A percentile compares a stretch with the other conserved stretches of the same genome.
These are phyloP conservation scores for Trissolcus japonicus DNA, from an alignment of 2,888 invertebrate genomes.

Conservation along the genomic window DNA sequence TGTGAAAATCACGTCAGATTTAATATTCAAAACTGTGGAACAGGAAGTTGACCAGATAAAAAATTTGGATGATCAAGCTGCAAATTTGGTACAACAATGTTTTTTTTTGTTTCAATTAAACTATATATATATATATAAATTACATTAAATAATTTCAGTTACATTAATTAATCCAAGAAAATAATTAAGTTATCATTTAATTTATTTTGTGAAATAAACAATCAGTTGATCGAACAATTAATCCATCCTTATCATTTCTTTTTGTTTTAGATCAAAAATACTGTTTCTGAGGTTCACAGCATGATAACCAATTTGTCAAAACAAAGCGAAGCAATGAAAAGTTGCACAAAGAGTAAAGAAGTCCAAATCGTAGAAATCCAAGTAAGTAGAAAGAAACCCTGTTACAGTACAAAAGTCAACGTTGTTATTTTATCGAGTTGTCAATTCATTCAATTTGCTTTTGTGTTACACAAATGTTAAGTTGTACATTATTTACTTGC, in stretches of 20 bases:
- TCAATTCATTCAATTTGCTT: not conserved
- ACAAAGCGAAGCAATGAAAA: slow-evolving; percentile 46
- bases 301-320: slow-evolving; percentile 56
- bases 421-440: not conserved
- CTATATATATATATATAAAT: no score
- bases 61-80: slow-evolving; percentile 57
- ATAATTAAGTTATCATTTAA: no score
- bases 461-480: not conserved
- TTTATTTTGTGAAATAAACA: not conserved
- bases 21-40: slow-evolving; percentile 57
- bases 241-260: not conserved
- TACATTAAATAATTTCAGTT: no score
- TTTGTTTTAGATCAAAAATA: not conserved
- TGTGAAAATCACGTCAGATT: slow-evolving; percentile 49
- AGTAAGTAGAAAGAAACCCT: not conserved
- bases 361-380: not conserved
- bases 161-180: no score
- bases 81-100: slow-evolving; percentile 53
- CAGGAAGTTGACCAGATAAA: slow-evolving; percentile 45
- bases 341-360: slow-evolving; percentile 34
- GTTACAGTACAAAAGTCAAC: not conserved
- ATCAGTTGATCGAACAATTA: not conserved
- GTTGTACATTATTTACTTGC: slow-evolving; percentile 17
- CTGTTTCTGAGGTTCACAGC: slow-evolving; percentile 4
- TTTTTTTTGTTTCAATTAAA: no score